phyloP scores from a whole-genome alignment of 2,888 invertebrate species.

The Pristionchus japonicus region DNA sequence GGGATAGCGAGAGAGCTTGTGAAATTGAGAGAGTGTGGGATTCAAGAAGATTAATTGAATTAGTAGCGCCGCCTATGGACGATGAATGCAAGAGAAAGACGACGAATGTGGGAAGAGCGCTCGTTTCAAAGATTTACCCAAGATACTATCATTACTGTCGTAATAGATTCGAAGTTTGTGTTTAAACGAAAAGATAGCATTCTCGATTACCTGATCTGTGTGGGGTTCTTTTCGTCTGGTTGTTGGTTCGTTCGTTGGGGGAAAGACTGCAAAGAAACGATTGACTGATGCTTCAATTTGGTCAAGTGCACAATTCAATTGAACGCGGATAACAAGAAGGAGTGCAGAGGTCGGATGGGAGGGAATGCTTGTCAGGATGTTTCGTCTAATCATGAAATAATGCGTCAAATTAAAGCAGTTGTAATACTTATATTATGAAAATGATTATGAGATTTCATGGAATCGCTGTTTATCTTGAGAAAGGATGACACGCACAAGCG shows the following conservation, averaged over 20 bases:
- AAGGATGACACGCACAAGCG: background rate
- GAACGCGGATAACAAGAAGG: background rate
- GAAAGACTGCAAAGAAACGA: background rate
- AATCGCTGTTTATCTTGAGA: no score
- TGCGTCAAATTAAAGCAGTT: no score
- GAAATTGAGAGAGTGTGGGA: conserved; percentile 6
- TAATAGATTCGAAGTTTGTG: no score
- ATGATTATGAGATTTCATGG: no score
- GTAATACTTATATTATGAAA: no score
- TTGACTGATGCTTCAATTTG: background rate
- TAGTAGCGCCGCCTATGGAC: background rate
- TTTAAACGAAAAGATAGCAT: no score
- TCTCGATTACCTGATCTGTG: no score
- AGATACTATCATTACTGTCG: background rate
- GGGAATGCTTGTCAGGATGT: background rate
- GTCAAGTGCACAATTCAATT: conserved; percentile 1
- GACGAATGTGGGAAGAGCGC: background rate
- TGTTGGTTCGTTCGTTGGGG: conserved; percentile 3
- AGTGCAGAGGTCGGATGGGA: background rate
- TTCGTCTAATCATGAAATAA: no score
- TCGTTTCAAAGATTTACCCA: background rate
- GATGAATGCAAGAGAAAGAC: conserved; percentile 4
- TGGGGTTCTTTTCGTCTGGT: no score
- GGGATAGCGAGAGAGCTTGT: background rate
- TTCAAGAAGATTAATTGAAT: conserved; percentile 24